Conservation (phyloP, 2,797 vertebrate genomes). For the Setipinna tenuifilis region DNA sequence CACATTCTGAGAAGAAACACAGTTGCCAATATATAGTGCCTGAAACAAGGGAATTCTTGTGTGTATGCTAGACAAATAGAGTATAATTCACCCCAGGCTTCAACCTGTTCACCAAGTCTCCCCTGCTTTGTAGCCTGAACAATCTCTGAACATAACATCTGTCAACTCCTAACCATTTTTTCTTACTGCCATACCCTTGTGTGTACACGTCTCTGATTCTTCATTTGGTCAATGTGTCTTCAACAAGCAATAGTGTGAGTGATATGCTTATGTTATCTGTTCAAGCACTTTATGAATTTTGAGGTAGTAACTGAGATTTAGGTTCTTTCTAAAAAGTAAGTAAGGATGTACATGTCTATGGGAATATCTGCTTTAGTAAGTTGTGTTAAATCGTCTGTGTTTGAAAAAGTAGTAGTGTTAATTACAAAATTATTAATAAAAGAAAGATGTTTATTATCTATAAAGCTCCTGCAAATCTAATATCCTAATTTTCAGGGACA, state of each 20-base stretch:
- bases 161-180: neutral
- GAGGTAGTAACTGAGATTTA: neutral
- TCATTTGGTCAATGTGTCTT: neutral
- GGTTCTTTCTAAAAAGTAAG: neutral
- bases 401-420: no score
- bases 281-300: neutral
- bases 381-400: no score
- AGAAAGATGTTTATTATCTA: neutral
- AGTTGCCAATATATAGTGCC: constrained; percentile 41
- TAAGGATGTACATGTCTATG: neutral
- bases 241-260: neutral
- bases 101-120: constrained; percentile 26
- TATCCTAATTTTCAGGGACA: neutral
- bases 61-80: constrained; percentile 38
- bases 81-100: constrained; percentile 28
- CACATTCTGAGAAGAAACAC: constrained; percentile 33
- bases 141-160: constrained; percentile 8
- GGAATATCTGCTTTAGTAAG: neutral
- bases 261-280: neutral
- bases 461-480: no score
- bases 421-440: neutral
- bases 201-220: neutral
- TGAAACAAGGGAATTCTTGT: constrained; percentile 7
- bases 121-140: neutral
- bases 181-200: neutral